A percentile compares a stretch with the other conserved stretches of the same genome.
Evolutionary conservation across 2,113 vertebrate species (phyloP).

Genomic region (Indicator maculatus): DNA sequence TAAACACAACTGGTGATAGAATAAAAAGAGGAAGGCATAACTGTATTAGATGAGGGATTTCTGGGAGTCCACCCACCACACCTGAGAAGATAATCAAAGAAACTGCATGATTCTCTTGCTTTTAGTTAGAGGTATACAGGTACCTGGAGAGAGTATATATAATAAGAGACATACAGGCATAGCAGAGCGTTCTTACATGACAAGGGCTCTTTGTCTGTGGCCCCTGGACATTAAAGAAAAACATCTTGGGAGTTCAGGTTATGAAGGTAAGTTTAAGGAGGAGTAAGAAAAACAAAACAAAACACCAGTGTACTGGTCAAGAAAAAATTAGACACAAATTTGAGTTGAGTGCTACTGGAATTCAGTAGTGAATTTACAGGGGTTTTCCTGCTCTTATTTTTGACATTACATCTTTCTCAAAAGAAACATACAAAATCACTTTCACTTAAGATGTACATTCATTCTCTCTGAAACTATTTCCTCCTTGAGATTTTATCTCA

Average conservation of each 20-base stretch:
- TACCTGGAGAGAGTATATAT: not conserved
- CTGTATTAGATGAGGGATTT: not conserved
- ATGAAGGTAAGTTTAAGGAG: not conserved
- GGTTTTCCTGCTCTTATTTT: not conserved
- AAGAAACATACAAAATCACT: slow-evolving; percentile 4
- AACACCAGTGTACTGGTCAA: not conserved
- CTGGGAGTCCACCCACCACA: not conserved
- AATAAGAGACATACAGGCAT: not conserved
- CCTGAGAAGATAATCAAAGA: not conserved
- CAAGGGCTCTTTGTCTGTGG: not conserved
- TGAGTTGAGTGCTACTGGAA: not conserved
- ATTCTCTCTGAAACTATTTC: slow-evolving; percentile 38
- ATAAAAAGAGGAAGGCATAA: not conserved
- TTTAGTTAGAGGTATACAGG: not conserved
- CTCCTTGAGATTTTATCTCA: slow-evolving; percentile 56
- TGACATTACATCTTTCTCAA: not conserved
- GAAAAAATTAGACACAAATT: not conserved
- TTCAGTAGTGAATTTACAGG: not conserved
- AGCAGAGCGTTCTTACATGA: not conserved
- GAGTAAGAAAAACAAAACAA: not conserved
- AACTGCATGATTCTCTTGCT: not conserved
- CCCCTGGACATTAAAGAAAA: not conserved
- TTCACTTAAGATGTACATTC: not conserved
- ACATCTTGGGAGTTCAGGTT: not conserved
- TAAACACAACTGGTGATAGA: not conserved